Evolutionary conservation across 1,140 invertebrate species (phyloP), one percentile per base, ranked within the genome.

Genomic region (Pemphigus obesinymphae): DNA sequence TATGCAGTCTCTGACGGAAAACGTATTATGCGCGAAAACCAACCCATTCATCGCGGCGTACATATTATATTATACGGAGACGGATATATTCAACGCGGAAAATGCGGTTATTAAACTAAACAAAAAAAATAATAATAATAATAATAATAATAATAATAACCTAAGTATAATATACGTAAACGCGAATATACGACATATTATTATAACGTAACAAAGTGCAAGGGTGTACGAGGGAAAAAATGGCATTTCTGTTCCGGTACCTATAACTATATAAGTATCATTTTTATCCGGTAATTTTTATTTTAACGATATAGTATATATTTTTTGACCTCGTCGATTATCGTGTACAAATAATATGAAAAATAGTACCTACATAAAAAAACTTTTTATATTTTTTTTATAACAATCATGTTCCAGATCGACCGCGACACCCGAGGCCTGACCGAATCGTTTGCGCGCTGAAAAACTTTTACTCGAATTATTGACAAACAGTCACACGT

Each of bases 21-120:
- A 68, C 63, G 3, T 68, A 70, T 43, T 70, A 70, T 45, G 37
- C n/a, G 66, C n/a, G 66, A 70, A 70, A 43, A 70, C 66, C 40
- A 17, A 70, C n/a, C 23, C 37, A 70, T 70, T 70, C 40, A 29
- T 70, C 66, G 23, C 34, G 20, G 13, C 17, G 20, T 20, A 11
- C 31, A 68, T 68, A 26, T 6, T 66, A 40, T 8, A 37, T 66
- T 23, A 40, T 40, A 40, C n/a, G 63, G 34, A 15, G 68, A 45
- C 23, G 37, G 68, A 43, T 43, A n/a, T n/a, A 26, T 72, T 72
- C 31, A 40, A 23, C 68, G 40, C 34, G 40, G 7, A 73, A 50
- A 73, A 73, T 31, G 43, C 26, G 68, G 68, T 72, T 45, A 29
- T n/a, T 43, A 29, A 48, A 72, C 45, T 2, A 43, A 43, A 40